Conservation (phyloP, 2,113 vertebrate species). For the Sapajus apella region DNA sequence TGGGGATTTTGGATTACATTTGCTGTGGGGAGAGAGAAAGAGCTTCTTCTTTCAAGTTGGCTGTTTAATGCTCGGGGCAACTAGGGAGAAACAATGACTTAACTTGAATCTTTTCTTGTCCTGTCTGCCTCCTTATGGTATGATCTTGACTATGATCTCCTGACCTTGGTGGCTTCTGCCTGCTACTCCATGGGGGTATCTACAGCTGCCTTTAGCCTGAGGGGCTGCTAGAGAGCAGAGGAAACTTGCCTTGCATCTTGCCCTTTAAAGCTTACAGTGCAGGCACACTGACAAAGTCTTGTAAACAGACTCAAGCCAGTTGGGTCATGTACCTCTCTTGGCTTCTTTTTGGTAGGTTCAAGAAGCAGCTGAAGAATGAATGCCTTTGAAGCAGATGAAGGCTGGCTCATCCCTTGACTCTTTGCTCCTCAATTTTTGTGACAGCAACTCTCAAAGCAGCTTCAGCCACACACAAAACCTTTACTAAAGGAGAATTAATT, state of each 20-base stretch:
- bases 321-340: accelerated
- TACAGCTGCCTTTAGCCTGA: background rate
- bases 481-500: background rate
- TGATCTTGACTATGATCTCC: background rate
- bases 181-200: background rate
- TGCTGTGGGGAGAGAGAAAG: background rate
- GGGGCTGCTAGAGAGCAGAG: background rate
- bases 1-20: background rate
- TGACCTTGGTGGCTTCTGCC: background rate
- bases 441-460: background rate
- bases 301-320: accelerated
- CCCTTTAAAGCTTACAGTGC: accelerated
- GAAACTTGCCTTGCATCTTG: no score
- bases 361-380: background rate
- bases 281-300: no score
- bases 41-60: background rate
- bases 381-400: background rate
- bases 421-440: background rate
- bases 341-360: background rate
- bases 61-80: background rate
- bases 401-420: background rate
- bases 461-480: no score
- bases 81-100: background rate
- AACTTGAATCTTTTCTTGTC: background rate
- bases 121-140: accelerated